These are phyloP conservation scores for Anoncus sp. DNA, from an alignment of 2,888 invertebrate genomes.

Conservation along the genomic window DNA sequence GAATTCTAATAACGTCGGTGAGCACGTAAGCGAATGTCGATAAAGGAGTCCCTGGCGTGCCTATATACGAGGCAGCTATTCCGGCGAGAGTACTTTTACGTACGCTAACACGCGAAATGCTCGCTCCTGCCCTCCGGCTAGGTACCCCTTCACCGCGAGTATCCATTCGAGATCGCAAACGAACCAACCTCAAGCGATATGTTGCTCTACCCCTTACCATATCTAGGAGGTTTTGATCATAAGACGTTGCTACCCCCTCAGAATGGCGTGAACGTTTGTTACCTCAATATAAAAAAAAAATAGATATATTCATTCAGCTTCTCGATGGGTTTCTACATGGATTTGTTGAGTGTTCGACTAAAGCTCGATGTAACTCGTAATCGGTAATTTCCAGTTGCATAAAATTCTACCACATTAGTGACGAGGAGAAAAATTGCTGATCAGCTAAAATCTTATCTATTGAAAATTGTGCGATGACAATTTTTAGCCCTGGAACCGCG, in stretches of 20 bases:
- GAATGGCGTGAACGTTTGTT: slow-evolving; percentile 13
- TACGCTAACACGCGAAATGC: slow-evolving; percentile 53
- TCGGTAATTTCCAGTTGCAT: not conserved
- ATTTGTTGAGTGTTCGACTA: not conserved
- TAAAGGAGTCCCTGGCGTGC: slow-evolving; percentile 62
- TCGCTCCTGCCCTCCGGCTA: slow-evolving; percentile 41
- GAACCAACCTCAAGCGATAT: slow-evolving; percentile 32
- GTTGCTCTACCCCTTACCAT: not conserved
- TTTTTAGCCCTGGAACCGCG: not conserved
- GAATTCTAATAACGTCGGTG: slow-evolving; percentile 69
- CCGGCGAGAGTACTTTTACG: slow-evolving; percentile 35
- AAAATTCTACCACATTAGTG: not conserved
- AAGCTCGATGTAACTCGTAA: not conserved
- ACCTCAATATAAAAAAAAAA: not conserved
- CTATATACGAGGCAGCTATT: slow-evolving; percentile 57
- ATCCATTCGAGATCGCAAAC: slow-evolving; percentile 40
- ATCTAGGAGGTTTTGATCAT: not conserved
- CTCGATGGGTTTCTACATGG: not conserved
- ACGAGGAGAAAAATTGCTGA: not conserved
- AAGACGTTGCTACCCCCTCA: not conserved
- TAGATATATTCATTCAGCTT: not conserved
- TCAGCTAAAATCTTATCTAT: not conserved
- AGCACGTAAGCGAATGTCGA: slow-evolving; percentile 69
- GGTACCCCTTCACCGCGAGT: slow-evolving; percentile 24
- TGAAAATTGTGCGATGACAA: too few species aligned